phyloP scores from a whole-genome alignment of 2,797 vertebrate genomes.

The Cuculus canorus region DNA sequence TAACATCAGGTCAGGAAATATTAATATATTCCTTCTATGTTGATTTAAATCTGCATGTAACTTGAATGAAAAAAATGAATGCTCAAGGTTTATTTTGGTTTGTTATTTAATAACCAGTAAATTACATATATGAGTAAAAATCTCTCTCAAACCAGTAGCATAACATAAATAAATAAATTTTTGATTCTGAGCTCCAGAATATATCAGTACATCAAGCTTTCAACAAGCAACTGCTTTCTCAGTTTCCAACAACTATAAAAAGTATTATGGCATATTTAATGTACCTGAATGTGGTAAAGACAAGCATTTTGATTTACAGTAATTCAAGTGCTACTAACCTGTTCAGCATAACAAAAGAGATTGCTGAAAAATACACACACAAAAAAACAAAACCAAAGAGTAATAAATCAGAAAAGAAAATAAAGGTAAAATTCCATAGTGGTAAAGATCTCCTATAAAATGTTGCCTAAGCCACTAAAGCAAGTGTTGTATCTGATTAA shows the following conservation, averaged over 20 bases:
- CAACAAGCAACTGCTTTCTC: not conserved
- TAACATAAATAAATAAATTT: not conserved
- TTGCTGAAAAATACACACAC: not conserved
- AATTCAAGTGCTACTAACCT: not conserved
- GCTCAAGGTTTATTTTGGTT: fast-evolving
- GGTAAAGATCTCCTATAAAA: not conserved
- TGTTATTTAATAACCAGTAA: not conserved
- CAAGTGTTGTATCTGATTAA: not conserved
- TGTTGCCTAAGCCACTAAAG: not conserved
- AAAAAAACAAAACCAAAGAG: too few species aligned
- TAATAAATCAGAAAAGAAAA: not conserved
- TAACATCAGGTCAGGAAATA: not conserved
- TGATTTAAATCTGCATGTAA: not conserved
- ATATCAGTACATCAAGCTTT: not conserved
- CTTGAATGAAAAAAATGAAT: not conserved
- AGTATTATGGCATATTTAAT: not conserved
- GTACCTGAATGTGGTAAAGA: not conserved
- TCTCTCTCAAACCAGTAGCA: not conserved
- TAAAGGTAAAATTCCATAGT: not conserved
- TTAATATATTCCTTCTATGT: not conserved
- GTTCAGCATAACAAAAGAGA: not conserved
- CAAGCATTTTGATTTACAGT: not conserved
- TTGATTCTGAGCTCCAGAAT: not conserved
- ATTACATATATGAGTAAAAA: not conserved
- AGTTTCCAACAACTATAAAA: not conserved